A percentile compares a stretch with the other conserved stretches of the same genome.
These are phyloP conservation scores for Pangasius larnaudii DNA, from an alignment of 2,797 vertebrate species.

Conservation along the genomic window DNA sequence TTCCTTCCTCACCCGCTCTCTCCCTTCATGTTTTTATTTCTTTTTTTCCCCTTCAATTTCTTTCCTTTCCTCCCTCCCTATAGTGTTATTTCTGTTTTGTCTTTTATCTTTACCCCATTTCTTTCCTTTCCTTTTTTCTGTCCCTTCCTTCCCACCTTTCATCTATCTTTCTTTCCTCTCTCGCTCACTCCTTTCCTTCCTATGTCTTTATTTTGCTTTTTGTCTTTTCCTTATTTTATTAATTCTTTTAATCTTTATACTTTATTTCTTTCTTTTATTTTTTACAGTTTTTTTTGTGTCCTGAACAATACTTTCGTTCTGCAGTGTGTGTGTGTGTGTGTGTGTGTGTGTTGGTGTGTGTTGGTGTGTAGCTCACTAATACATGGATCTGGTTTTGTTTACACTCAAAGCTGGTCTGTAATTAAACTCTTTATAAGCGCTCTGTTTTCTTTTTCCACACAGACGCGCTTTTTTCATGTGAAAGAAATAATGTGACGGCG, in stretches of 20 bases:
- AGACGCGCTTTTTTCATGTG: constrained; percentile 45
- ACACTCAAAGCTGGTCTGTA: constrained; percentile 51
- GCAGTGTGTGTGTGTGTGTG: constrained; percentile 35
- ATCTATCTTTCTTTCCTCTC: neutral
- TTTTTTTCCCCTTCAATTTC: neutral
- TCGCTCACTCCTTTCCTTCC: no score
- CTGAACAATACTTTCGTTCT: neutral
- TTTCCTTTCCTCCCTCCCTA: neutral
- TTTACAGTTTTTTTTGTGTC: neutral
- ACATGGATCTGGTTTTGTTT: constrained; percentile 55
- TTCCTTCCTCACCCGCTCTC: neutral
- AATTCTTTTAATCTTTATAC: neutral
- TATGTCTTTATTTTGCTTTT: neutral
- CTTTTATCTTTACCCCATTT: neutral
- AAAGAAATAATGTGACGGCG: constrained; percentile 37
- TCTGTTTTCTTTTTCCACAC: constrained; percentile 15
- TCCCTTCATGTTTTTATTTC: neutral
- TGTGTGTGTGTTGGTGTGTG: constrained; percentile 46
- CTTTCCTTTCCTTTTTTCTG: neutral
- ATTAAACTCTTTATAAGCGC: constrained; percentile 39
- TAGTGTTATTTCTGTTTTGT: neutral
- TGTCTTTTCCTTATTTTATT: neutral
- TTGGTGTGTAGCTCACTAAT: constrained; percentile 47
- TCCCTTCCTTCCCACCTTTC: neutral
- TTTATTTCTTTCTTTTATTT: neutral